These are phyloP conservation scores for Adelphocoris suturalis DNA, from an alignment of 2,888 invertebrate species.

Conservation along the genomic window DNA sequence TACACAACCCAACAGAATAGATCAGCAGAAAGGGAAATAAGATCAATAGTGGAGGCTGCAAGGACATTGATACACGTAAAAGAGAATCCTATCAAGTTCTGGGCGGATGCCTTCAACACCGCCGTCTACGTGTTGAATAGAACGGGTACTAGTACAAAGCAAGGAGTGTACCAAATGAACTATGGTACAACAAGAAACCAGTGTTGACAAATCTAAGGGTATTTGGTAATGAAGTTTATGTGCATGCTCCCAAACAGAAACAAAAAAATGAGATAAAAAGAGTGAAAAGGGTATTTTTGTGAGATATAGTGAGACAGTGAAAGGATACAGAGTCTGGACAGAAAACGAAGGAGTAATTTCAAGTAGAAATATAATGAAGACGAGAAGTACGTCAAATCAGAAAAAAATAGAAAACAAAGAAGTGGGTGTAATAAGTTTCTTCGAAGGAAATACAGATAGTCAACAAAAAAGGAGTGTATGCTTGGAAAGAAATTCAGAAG, in stretches of 20 bases:
- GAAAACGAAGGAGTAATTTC: neutral
- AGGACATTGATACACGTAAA: constrained; percentile 69
- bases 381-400: too few species aligned
- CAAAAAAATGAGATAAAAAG: constrained; percentile 3
- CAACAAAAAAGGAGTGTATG: too few species aligned
- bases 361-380: constrained; percentile 4
- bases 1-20: constrained; percentile 74
- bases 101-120: constrained; percentile 24
- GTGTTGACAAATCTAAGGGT: constrained; percentile 12
- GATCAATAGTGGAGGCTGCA: constrained; percentile 73
- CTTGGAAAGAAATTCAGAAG: too few species aligned
- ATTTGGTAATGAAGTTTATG: constrained; percentile 54
- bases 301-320: neutral
- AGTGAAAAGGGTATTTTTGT: constrained; percentile 12
- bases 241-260: constrained; percentile 75
- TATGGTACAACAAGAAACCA: constrained; percentile 75
- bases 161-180: constrained; percentile 74
- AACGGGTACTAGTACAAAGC: constrained; percentile 58
- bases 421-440: too few species aligned
- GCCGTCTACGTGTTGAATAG: constrained; percentile 70
- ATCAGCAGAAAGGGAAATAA: constrained; percentile 69
- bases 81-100: neutral
- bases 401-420: too few species aligned
- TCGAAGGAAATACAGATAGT: too few species aligned
- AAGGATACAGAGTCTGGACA: neutral